phyloP scores from a whole-genome alignment of 2,113 vertebrate genomes.

The Atlantisia rogersi region DNA sequence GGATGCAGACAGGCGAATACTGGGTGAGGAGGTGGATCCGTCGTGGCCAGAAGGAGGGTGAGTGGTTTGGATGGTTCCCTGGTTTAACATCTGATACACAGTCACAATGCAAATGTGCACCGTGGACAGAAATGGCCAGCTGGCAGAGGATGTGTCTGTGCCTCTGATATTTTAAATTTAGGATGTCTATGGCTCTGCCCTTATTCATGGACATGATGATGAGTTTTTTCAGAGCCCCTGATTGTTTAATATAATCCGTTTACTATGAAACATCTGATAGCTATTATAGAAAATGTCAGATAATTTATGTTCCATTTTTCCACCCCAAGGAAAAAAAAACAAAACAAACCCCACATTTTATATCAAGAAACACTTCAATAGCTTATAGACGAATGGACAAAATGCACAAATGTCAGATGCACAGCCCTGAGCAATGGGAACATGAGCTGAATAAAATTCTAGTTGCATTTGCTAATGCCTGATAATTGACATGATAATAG shows the following conservation, averaged over 20 bases:
- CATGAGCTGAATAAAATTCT: constrained; percentile 31
- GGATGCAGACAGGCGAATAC: accelerated
- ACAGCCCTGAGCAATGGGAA: background rate
- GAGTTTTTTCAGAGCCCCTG: background rate
- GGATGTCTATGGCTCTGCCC: background rate
- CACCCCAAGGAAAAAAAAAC: background rate
- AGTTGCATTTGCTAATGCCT: constrained; percentile 27
- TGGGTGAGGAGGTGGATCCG: background rate
- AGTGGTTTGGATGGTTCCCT: background rate
- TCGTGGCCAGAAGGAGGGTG: background rate
- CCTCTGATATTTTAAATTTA: constrained; percentile 21
- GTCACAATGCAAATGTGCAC: background rate
- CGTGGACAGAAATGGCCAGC: background rate
- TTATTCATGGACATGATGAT: background rate
- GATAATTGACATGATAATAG: constrained; percentile 47
- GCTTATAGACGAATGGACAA: background rate
- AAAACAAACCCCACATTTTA: background rate
- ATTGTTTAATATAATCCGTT: constrained; percentile 31
- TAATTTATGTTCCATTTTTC: constrained; percentile 35
- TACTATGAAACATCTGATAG: constrained; percentile 17
- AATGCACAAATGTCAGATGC: constrained; percentile 36
- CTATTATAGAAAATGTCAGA: constrained; percentile 28
- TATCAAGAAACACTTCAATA: background rate
- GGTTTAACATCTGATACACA: background rate
- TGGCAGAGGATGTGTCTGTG: constrained; percentile 11